Conservation (phyloP, 2,888 invertebrate genomes). For the Linhomoeus sp. region DNA sequence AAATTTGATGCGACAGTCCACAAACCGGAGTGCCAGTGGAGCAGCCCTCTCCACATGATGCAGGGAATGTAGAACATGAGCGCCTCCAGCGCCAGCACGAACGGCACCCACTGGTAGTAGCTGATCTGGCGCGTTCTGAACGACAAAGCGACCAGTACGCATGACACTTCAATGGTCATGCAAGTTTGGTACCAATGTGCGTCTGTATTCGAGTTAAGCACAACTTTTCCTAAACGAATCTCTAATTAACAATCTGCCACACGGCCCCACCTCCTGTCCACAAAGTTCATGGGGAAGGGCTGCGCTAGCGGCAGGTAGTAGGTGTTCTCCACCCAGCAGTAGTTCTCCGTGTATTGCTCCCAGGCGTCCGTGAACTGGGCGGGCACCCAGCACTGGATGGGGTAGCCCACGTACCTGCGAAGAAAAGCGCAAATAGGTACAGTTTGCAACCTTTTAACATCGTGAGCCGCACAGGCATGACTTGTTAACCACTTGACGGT, state of each 20-base stretch:
- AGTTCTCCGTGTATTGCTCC: constrained; percentile 37
- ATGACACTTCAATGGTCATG: too few species aligned
- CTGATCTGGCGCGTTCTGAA: constrained; percentile 25
- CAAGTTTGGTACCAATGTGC: too few species aligned
- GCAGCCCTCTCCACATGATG: constrained; percentile 33
- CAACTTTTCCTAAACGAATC: too few species aligned
- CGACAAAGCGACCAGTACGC: not conserved
- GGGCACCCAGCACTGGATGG: constrained; percentile 32
- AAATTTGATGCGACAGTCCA: not conserved
- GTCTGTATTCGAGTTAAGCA: too few species aligned
- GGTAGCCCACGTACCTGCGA: constrained; percentile 16
- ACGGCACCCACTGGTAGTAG: constrained; percentile 30
- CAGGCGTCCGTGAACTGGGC: constrained; percentile 34
- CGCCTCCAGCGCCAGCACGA: constrained; percentile 35
- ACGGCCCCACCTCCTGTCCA: not conserved
- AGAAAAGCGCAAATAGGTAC: not conserved
- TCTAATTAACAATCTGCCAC: too few species aligned
- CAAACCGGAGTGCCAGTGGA: constrained; percentile 30
- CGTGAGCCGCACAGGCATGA: too few species aligned
- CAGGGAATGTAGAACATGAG: constrained; percentile 36
- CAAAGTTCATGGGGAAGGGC: not conserved
- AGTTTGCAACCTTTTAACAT: too few species aligned
- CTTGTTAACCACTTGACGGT: too few species aligned
- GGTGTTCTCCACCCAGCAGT: constrained; percentile 37
- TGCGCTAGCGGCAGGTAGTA: constrained; percentile 33